Conservation (phyloP, 2,888 invertebrate species). For the Archips crataeganus region DNA sequence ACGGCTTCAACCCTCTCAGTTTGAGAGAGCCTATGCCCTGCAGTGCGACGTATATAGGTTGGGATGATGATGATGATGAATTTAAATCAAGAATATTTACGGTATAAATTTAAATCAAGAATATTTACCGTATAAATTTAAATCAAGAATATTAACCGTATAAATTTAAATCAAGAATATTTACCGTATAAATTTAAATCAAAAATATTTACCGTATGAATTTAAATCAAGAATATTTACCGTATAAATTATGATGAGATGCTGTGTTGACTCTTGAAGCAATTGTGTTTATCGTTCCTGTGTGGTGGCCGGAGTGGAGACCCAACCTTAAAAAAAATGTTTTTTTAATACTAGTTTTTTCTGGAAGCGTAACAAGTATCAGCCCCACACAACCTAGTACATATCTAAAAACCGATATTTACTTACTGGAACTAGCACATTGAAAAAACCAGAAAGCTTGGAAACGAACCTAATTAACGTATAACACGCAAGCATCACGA, state of each 20-base stretch:
- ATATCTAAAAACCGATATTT: no score
- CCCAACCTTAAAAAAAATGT: slow-evolving; percentile 70
- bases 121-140: slow-evolving; percentile 73
- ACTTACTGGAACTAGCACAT: no score
- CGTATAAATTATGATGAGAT: slow-evolving; percentile 76
- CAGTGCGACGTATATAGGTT: no score
- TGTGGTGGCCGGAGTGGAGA: slow-evolving; percentile 70
- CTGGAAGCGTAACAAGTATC: no score
- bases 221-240: slow-evolving; percentile 52
- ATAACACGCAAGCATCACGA: no score
- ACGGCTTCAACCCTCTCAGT: no score
- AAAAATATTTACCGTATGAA: slow-evolving; percentile 63
- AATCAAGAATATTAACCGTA: slow-evolving; percentile 74
- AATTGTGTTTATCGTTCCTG: slow-evolving; percentile 70
- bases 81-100: slow-evolving; percentile 52
- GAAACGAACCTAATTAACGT: no score
- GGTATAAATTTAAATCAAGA: slow-evolving; percentile 77
- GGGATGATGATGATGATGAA: no score
- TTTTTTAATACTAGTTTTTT: not conserved
- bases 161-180: slow-evolving; percentile 64
- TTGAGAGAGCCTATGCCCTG: no score
- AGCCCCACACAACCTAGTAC: no score
- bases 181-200: slow-evolving; percentile 77
- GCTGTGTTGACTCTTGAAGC: slow-evolving; percentile 71
- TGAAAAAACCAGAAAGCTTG: no score